Evolutionary conservation across 1,140 invertebrate genomes (phyloP).

Genomic region (Apocrypta bakeri): DNA sequence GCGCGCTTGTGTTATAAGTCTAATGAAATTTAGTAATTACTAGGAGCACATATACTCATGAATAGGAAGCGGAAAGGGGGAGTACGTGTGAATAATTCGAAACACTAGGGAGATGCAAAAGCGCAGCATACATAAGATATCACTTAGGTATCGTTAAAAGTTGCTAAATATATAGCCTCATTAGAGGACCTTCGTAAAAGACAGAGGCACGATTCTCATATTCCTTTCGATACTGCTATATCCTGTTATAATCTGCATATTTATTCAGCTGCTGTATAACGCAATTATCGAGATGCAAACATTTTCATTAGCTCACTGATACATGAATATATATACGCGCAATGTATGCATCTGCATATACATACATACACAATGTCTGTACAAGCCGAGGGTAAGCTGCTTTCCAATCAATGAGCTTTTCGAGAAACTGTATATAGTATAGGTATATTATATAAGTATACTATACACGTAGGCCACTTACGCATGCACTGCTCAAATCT

Average conservation of each 20-base stretch:
- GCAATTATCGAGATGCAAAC: not conserved
- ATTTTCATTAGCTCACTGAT: not conserved
- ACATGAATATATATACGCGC: too few relatives aligned
- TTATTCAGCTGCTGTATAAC: too few relatives aligned
- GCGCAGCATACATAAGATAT: not conserved
- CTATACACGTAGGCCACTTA: not conserved
- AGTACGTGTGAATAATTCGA: not conserved
- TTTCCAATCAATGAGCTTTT: slow-evolving; percentile 2
- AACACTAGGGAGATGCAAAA: not conserved
- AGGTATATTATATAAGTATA: not conserved
- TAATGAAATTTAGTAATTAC: not conserved
- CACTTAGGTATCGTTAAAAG: not conserved
- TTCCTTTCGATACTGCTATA: too few relatives aligned
- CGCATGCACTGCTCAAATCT: not conserved
- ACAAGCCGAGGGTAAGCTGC: not conserved
- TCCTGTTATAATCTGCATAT: too few relatives aligned
- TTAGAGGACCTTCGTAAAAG: not conserved
- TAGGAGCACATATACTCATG: not conserved
- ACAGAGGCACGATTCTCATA: too few relatives aligned
- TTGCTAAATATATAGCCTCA: not conserved
- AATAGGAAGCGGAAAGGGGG: not conserved
- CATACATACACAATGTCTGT: too few relatives aligned
- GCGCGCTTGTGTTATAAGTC: not conserved
- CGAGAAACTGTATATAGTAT: too few relatives aligned
- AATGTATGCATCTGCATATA: too few relatives aligned